Evolutionary conservation across 2,888 invertebrate species (phyloP), one percentile per base, ranked within the genome.

Genomic region (Diloba caeruleocephala): DNA sequence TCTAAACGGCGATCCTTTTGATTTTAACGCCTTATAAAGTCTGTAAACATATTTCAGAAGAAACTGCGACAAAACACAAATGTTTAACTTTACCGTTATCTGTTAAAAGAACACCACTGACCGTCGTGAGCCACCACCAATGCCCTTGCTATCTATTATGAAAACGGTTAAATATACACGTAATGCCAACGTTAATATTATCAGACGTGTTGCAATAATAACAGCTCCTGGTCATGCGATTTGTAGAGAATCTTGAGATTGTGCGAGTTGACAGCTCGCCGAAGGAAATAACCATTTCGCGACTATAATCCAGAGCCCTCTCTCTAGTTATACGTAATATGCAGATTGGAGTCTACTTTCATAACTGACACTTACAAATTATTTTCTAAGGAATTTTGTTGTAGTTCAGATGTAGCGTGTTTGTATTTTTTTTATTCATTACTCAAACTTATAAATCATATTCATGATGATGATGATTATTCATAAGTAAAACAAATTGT

Each of bases 141-240:
- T 66, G 52, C 60, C 37, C 46, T 28, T 12, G 42, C 26, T 7
- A 37, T 66, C 54, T 59, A 33, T 59, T 51, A 45, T 43, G 15
- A 43, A 43, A 60, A 48, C 67, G 53, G 32, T 66, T 62, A 46
- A 56, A 61, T 71, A 71, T 39, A 62, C 58, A 58, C 61, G 52
- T 45, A 53, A 65, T 54, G 68, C 53, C 55, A 37, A 32, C 67
- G 31, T 48, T 42, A 62, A 68, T 67, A 46, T 55, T 67, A 71
- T 61, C 38, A 23, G 54, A 67, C 43, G 51, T 50, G 28, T 33
- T 21, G 46, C 31, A 36, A 67, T 67, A 69, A 71, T 69, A 62
- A 69, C 68, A 69, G 68, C 68, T 69, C 51, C 71, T 37, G 55
- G 72, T 41, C 68, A 71, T 67, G 51, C 59, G 54, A 69, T 55